Conservation (phyloP, 2,797 vertebrate genomes). For the Tragopan temminckii region DNA sequence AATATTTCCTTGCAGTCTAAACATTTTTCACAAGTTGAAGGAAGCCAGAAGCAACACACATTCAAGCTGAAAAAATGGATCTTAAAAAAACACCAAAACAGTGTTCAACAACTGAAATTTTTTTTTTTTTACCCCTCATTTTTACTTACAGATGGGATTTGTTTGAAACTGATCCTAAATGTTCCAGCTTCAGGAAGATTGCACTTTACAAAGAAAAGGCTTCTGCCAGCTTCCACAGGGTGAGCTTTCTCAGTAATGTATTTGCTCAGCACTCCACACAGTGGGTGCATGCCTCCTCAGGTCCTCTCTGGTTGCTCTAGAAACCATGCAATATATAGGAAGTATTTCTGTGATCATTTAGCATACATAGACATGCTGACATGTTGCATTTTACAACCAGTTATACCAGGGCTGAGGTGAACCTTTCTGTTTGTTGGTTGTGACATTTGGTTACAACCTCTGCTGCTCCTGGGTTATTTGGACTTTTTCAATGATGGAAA, state of each 20-base stretch:
- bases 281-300: not conserved
- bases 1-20: not conserved
- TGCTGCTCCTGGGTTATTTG: too few relatives aligned
- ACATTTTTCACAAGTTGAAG: not conserved
- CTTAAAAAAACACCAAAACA: not conserved
- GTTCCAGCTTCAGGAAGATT: not conserved
- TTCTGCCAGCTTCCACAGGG: not conserved
- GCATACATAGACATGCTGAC: too few relatives aligned
- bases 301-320: not conserved
- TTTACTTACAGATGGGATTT: not conserved
- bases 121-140: fast-evolving
- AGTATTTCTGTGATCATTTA: not conserved
- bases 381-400: too few relatives aligned
- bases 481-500: too few relatives aligned
- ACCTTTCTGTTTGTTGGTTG: too few relatives aligned
- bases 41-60: not conserved
- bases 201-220: not conserved
- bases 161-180: not conserved
- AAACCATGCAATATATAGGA: not conserved
- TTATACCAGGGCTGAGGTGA: too few relatives aligned
- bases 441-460: too few relatives aligned
- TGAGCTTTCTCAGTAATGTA: slow-evolving; percentile 13
- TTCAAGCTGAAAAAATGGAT: not conserved
- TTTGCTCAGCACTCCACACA: slow-evolving; percentile 2
- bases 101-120: not conserved